phyloP scores from a whole-genome alignment of 2,888 invertebrate species.

The Sisyra nigra region DNA sequence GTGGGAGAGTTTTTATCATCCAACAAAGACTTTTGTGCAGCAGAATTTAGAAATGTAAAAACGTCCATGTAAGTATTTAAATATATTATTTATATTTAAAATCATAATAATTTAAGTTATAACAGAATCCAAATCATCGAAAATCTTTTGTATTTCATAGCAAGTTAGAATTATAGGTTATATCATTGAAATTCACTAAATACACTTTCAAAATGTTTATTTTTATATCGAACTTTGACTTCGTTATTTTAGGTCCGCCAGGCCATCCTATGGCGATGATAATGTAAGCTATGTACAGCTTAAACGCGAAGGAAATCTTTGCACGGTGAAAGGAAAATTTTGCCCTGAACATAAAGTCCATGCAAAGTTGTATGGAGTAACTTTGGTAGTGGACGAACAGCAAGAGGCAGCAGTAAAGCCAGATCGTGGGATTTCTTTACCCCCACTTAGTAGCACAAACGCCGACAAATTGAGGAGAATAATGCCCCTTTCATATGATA shows the following conservation, averaged over 20 bases:
- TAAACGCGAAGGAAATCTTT: conserved; percentile 9
- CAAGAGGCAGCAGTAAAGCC: too few relatives aligned
- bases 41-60: conserved; percentile 5
- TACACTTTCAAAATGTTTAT: not conserved
- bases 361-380: conserved; percentile 8
- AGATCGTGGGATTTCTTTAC: too few relatives aligned
- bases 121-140: not conserved
- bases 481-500: too few relatives aligned
- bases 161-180: too few relatives aligned
- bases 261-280: conserved; percentile 10
- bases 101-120: too few relatives aligned
- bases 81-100: not conserved
- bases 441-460: too few relatives aligned
- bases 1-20: too few relatives aligned
- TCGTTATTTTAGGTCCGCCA: too few relatives aligned
- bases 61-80: conserved; percentile 3
- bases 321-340: conserved; percentile 9
- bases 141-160: not conserved
- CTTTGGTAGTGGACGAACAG: conserved; percentile 10
- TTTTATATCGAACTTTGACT: not conserved
- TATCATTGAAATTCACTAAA: not conserved
- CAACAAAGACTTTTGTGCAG: too few relatives aligned
- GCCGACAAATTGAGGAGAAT: too few relatives aligned
- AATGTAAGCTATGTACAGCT: conserved; percentile 11
- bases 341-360: conserved; percentile 11